Base-by-base conservation (phyloP, 53 echinoderm and acorn worm species). In the Actinopyga echinites region DNA sequence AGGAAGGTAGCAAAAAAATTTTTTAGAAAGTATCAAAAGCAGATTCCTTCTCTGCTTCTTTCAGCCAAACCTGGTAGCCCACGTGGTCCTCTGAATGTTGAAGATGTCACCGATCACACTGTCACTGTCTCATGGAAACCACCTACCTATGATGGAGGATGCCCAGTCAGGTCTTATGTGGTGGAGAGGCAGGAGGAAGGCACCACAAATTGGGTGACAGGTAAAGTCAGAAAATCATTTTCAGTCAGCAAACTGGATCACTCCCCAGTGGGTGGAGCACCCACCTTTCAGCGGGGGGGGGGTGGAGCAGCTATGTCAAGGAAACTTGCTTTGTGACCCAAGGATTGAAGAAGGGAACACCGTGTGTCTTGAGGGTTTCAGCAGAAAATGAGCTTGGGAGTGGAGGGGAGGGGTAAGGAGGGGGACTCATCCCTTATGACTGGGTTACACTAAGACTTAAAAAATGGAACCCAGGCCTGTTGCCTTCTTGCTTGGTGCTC, bases 91-190 rank as follows among this genome's bases (percentile, higher is more conserved):
- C 62, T 99, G 1, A 94, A 99, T 67, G 89, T 92, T 22, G 95
- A 92, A 8, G 91, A 91, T 52, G 85, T 99, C 56, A 99, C 99
- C 11, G 89, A 99, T 56, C 85, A 84, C 79, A 85, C 92, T 68
- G 86, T 95, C 45, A 85, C 94, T 8, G 79, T 99, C 57, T 61
- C 90, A 22, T 99, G 99, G 99, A 99, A 99, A 64, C 90, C 99
- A 59, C 99, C 99, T 1, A 20, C 89, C 31, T 83, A 91, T 43
- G 89, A 94, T 56, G 99, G 99, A 64, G 99, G 99, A 35, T 80
- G 90, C 15, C 94, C 99, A 10, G 74, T 99, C 85, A 99, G 90
- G 64, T 85, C 86, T 24, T 99, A 95, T 79, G 87, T 78, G 4
- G 91, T 95, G 17, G 92, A 99, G 67, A 89, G 89, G 33, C 86